A percentile compares a stretch with the other conserved stretches of the same genome.
Conservation (phyloP, 92 coral and sea anemone genomes). For the Zoanthus sociatus region DNA sequence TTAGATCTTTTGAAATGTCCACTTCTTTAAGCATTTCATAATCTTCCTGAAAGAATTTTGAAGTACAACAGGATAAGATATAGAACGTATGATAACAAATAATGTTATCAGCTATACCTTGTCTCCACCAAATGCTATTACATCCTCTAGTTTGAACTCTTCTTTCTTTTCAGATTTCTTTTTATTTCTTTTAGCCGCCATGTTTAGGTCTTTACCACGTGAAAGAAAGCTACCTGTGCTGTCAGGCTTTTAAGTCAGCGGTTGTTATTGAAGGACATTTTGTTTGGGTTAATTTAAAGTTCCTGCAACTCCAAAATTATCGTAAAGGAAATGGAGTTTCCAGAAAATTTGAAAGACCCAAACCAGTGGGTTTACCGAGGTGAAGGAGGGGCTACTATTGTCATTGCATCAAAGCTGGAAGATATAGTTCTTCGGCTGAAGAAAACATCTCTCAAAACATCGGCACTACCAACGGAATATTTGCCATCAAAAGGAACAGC, state of each 20-base stretch:
- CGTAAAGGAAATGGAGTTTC: conserved; percentile 23
- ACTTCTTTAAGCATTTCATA: conserved; percentile 90
- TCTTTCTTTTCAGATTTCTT: conserved; percentile 34
- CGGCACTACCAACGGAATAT: neutral
- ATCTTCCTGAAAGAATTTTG: conserved; percentile 68
- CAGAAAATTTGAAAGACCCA: conserved; percentile 40
- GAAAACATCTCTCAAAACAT: conserved; percentile 36
- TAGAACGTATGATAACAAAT: no score
- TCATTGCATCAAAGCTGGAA: conserved; percentile 62
- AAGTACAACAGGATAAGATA: neutral
- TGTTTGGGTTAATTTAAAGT: conserved; percentile 21
- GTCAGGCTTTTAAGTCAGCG: conserved; percentile 13
- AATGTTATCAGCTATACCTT: conserved; percentile 63
- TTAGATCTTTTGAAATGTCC: conserved; percentile 56
- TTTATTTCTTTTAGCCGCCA: conserved; percentile 95
- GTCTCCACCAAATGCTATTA: conserved; percentile 91
- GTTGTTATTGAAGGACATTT: neutral
- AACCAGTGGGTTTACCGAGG: conserved; percentile 90
- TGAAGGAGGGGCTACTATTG: conserved; percentile 91
- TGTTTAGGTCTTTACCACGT: conserved; percentile 81
- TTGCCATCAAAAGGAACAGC: neutral
- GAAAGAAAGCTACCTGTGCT: neutral
- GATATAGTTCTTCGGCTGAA: conserved; percentile 81
- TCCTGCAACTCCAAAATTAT: neutral
- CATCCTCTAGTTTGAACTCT: conserved; percentile 76